These are phyloP conservation scores for Leptocoma aspasia DNA, from an alignment of 2,113 vertebrate genomes.

Conservation along the genomic window DNA sequence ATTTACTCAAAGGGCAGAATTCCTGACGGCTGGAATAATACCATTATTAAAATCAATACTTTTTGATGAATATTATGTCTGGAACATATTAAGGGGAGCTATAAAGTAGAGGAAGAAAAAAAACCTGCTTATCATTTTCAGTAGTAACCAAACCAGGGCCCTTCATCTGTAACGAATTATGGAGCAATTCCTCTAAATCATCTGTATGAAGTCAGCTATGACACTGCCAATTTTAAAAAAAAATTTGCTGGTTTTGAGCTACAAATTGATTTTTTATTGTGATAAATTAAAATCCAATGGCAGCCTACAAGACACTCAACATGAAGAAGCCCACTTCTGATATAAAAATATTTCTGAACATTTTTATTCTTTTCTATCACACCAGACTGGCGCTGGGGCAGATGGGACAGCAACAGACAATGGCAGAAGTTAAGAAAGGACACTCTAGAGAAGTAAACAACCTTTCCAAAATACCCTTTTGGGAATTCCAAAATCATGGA, in stretches of 20 bases:
- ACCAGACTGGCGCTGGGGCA: not conserved
- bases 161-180: constrained; percentile 36
- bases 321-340: not conserved
- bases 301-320: constrained; percentile 37
- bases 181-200: constrained; percentile 48
- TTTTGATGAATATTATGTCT: constrained; percentile 27
- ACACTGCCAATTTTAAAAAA: constrained; percentile 57
- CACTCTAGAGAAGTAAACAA: not conserved
- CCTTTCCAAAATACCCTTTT: not conserved
- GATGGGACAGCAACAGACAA: not conserved
- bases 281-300: constrained; percentile 72
- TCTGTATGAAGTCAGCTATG: constrained; percentile 25
- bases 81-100: not conserved
- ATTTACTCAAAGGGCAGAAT: constrained; percentile 40
- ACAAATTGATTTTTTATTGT: constrained; percentile 67
- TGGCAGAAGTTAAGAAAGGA: not conserved
- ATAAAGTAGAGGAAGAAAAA: not conserved
- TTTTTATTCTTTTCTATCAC: constrained; percentile 14
- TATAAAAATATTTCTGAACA: not conserved
- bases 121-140: constrained; percentile 3
- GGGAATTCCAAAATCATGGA: not conserved
- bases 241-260: constrained; percentile 60
- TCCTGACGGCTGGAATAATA: constrained; percentile 38
- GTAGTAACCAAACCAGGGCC: not conserved
- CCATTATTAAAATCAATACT: constrained; percentile 43